Conservation (phyloP, 1,140 invertebrate genomes). For the Temnothorax longispinosus region DNA sequence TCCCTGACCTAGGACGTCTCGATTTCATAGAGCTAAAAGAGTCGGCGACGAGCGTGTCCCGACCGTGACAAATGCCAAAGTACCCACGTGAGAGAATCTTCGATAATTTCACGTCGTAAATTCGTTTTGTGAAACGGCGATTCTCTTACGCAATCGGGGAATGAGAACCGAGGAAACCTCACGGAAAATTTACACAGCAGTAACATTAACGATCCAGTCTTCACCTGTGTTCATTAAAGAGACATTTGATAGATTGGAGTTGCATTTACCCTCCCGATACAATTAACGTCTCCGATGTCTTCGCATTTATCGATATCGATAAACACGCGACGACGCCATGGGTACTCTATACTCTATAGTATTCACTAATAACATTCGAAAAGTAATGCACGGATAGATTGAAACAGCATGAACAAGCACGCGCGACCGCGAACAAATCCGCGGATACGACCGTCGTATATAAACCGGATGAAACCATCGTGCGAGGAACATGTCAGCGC, state of each 20-base stretch:
- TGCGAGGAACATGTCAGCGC: slow-evolving; percentile 1
- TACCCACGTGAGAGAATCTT: neutral
- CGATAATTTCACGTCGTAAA: neutral
- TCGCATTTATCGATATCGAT: slow-evolving; percentile 12
- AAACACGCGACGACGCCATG: neutral
- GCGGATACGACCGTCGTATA: slow-evolving; percentile 18
- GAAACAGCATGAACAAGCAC: slow-evolving; percentile 1
- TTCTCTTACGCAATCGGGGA: neutral
- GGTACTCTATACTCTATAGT: no score
- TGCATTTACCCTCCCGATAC: neutral
- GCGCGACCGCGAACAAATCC: slow-evolving; percentile 7
- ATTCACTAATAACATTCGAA: neutral
- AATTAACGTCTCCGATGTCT: slow-evolving; percentile 5
- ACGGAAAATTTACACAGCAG: neutral
- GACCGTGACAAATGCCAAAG: neutral
- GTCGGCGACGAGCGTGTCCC: neutral
- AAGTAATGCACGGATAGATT: slow-evolving; percentile 3
- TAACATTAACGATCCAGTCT: neutral
- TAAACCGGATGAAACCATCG: slow-evolving; percentile 21
- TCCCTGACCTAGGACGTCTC: slow-evolving; percentile 71
- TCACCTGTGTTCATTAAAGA: neutral
- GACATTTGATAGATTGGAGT: neutral
- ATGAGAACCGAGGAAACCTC: neutral
- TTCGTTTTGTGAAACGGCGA: neutral
- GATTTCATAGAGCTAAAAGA: slow-evolving; percentile 51